Evolutionary conservation across 2,888 invertebrate genomes (phyloP).

Genomic region (Ephialtes manifestator): DNA sequence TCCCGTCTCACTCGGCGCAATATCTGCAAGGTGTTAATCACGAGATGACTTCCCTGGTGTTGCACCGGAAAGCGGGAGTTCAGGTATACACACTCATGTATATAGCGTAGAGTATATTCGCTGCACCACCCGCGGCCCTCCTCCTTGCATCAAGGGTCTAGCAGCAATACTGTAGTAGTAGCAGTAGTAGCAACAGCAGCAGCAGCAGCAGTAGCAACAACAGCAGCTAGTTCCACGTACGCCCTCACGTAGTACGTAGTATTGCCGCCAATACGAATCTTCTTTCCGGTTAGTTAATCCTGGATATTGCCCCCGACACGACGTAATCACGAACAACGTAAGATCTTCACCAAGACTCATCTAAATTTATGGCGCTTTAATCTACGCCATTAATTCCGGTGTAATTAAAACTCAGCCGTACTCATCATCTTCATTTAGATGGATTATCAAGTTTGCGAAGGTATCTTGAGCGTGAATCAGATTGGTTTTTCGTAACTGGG

Average conservation of each 20-base stretch:
- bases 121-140: conserved; percentile 20
- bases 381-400: conserved; percentile 37
- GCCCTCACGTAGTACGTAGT: conserved; percentile 16
- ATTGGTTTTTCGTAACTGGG: conserved; percentile 29
- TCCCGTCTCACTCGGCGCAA: conserved; percentile 69
- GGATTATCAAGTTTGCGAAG: conserved; percentile 14
- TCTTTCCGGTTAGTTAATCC: conserved; percentile 51
- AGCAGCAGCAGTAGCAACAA: background rate
- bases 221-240: background rate
- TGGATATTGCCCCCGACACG: conserved; percentile 45
- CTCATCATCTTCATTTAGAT: background rate
- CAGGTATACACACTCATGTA: conserved; percentile 33
- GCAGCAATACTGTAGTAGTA: conserved; percentile 1
- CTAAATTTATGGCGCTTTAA: conserved; percentile 23
- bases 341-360: conserved; percentile 1
- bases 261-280: conserved; percentile 50
- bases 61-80: conserved; percentile 47
- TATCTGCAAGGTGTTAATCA: conserved; percentile 81
- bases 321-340: conserved; percentile 37
- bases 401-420: conserved; percentile 46
- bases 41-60: conserved; percentile 61
- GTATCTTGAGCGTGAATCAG: conserved; percentile 21
- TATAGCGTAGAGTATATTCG: conserved; percentile 3
- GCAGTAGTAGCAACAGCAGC: background rate
- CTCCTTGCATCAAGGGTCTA: conserved; percentile 28